These are phyloP conservation scores for Drosophila teissieri DNA, from an alignment of 1,140 invertebrate genomes.

Conservation along the genomic window DNA sequence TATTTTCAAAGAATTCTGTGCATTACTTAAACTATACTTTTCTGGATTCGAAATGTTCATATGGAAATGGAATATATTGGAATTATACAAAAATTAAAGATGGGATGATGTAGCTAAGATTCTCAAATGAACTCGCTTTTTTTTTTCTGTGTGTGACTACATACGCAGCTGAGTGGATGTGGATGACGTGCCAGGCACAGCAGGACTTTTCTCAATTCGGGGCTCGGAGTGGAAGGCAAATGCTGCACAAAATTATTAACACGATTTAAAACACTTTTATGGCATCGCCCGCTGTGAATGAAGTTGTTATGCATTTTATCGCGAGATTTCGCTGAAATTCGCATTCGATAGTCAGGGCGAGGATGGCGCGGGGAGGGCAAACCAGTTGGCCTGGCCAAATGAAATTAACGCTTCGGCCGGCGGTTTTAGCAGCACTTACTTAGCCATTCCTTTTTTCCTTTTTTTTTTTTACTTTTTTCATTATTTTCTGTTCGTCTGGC, in stretches of 20 bases:
- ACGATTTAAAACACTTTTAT: slow-evolving; percentile 84
- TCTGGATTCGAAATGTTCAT: too few relatives aligned
- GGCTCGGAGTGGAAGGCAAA: slow-evolving; percentile 62
- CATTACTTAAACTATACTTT: too few relatives aligned
- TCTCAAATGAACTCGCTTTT: too few relatives aligned
- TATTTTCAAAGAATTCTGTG: too few relatives aligned
- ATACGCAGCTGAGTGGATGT: slow-evolving; percentile 36
- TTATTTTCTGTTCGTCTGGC: slow-evolving; percentile 29
- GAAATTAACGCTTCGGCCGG: slow-evolving; percentile 76
- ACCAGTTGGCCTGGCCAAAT: slow-evolving; percentile 57
- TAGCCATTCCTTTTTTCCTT: slow-evolving; percentile 38
- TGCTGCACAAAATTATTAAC: slow-evolving; percentile 83
- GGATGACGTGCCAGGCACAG: slow-evolving; percentile 75
- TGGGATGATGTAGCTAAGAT: too few relatives aligned
- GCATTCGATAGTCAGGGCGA: slow-evolving; percentile 13
- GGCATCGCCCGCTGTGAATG: slow-evolving; percentile 82
- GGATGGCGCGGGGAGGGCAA: slow-evolving; percentile 25
- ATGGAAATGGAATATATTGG: too few relatives aligned
- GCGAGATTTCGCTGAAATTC: slow-evolving; percentile 75
- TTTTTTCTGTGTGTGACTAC: slow-evolving; percentile 23
- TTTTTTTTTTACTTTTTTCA: neutral
- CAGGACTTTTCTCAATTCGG: slow-evolving; percentile 77
- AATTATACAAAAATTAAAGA: neutral
- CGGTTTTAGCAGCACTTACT: slow-evolving; percentile 78
- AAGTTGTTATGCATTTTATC: slow-evolving; percentile 84